Percentiles rank a stretch among this genome's conserved stretches.
Evolutionary conservation across 2,888 invertebrate genomes (phyloP).

Genomic region (Diploptera punctata): DNA sequence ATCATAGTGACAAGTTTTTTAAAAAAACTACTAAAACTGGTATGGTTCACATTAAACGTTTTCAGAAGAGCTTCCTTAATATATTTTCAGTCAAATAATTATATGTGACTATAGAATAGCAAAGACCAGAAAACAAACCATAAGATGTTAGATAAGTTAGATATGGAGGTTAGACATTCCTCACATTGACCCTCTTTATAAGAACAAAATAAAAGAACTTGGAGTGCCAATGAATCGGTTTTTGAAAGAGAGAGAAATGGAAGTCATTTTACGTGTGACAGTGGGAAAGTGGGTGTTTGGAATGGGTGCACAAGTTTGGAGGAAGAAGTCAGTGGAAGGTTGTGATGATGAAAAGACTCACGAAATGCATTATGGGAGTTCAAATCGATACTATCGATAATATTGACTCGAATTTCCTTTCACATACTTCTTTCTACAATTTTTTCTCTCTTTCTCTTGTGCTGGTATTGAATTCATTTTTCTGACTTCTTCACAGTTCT

Average conservation of each 20-base stretch:
- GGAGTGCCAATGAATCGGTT: background rate
- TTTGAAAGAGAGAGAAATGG: background rate
- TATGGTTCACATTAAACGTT: too few species aligned
- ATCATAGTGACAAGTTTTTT: too few species aligned
- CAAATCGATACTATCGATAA: slow-evolving; percentile 20
- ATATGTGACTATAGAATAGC: too few species aligned
- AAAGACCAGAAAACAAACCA: too few species aligned
- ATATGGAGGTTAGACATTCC: too few species aligned
- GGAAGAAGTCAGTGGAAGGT: background rate
- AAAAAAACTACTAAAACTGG: too few species aligned
- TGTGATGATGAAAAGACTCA: slow-evolving; percentile 9
- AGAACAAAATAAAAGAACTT: background rate
- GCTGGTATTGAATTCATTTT: background rate
- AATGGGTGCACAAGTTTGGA: too few species aligned
- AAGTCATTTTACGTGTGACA: slow-evolving; percentile 12
- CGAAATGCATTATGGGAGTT: slow-evolving; percentile 19
- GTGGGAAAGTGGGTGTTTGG: background rate
- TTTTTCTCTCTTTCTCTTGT: background rate
- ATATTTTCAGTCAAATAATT: too few species aligned
- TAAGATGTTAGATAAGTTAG: too few species aligned
- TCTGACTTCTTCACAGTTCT: background rate
- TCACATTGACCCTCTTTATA: background rate
- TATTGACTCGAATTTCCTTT: slow-evolving; percentile 19
- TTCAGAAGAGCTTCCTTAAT: too few species aligned
- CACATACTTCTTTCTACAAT: background rate